These are phyloP conservation scores for Gymnoscopelus braueri DNA, from an alignment of 2,797 vertebrate species.

Conservation along the genomic window DNA sequence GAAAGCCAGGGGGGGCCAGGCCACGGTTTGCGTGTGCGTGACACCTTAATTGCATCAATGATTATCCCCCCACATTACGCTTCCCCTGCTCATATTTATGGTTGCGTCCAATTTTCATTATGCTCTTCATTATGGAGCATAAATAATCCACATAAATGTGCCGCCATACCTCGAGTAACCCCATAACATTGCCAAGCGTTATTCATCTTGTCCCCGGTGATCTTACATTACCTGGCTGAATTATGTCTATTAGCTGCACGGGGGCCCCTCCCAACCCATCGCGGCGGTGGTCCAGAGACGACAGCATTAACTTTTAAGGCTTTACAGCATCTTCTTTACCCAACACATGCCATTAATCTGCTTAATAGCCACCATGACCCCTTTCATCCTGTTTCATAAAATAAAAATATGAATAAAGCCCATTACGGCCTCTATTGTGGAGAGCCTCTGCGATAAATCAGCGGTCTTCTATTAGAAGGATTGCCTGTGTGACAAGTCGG, in stretches of 20 bases:
- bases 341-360: slow-evolving; percentile 82
- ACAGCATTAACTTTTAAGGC: slow-evolving; percentile 83
- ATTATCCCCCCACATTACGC: slow-evolving; percentile 78
- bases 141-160: slow-evolving; percentile 86
- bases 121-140: slow-evolving; percentile 84
- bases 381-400: slow-evolving; percentile 86
- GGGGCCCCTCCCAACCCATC: slow-evolving; percentile 76
- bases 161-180: slow-evolving; percentile 67
- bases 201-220: slow-evolving; percentile 81
- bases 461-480: slow-evolving; percentile 76
- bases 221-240: slow-evolving; percentile 83
- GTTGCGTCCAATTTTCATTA: slow-evolving; percentile 88
- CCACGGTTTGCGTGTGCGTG: slow-evolving; percentile 72
- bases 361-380: slow-evolving; percentile 83
- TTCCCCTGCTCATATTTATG: slow-evolving; percentile 83
- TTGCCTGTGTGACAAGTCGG: slow-evolving; percentile 69
- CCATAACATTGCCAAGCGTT: slow-evolving; percentile 79
- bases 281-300: slow-evolving; percentile 71
- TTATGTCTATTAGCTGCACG: slow-evolving; percentile 79
- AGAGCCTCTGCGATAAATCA: slow-evolving; percentile 75
- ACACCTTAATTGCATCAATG: slow-evolving; percentile 83
- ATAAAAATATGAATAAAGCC: slow-evolving; percentile 86
- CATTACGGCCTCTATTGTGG: slow-evolving; percentile 83
- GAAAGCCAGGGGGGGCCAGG: slow-evolving; percentile 36
- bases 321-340: slow-evolving; percentile 86